phyloP scores from a whole-genome alignment of 2,797 vertebrate species.

The Philypnodon macrostomus region DNA sequence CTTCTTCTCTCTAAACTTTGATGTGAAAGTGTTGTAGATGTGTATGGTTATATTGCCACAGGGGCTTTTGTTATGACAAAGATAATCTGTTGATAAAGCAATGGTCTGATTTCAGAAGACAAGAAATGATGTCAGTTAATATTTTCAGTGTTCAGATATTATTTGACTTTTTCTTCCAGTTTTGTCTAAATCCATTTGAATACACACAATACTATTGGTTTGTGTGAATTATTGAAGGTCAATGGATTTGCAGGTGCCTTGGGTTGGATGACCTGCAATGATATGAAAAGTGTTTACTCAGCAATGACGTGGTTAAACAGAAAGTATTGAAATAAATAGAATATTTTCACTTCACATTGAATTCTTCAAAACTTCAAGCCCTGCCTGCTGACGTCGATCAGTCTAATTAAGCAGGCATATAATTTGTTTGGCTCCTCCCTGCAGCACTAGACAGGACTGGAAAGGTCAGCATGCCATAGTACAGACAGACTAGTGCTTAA shows the following conservation, averaged over 20 bases:
- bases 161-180: neutral
- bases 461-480: slow-evolving; percentile 81
- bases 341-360: too few relatives aligned
- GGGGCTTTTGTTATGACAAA: slow-evolving; percentile 29
- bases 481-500: slow-evolving; percentile 74
- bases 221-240: too few relatives aligned
- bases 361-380: too few relatives aligned
- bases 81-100: slow-evolving; percentile 8
- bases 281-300: too few relatives aligned
- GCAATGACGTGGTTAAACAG: too few relatives aligned
- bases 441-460: slow-evolving; percentile 67
- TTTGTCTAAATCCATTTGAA: too few relatives aligned
- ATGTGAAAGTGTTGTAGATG: slow-evolving; percentile 38
- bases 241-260: too few relatives aligned
- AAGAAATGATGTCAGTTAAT: slow-evolving; percentile 2
- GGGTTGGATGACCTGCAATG: too few relatives aligned
- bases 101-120: slow-evolving; percentile 5
- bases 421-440: slow-evolving; percentile 57
- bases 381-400: slow-evolving; percentile 71
- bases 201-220: too few relatives aligned
- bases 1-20: slow-evolving; percentile 43
- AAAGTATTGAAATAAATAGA: too few relatives aligned
- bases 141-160: neutral
- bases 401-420: slow-evolving; percentile 71
- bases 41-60: slow-evolving; percentile 27